phyloP scores from a whole-genome alignment of 2,888 invertebrate species.

The Coenonympha glycerion region DNA sequence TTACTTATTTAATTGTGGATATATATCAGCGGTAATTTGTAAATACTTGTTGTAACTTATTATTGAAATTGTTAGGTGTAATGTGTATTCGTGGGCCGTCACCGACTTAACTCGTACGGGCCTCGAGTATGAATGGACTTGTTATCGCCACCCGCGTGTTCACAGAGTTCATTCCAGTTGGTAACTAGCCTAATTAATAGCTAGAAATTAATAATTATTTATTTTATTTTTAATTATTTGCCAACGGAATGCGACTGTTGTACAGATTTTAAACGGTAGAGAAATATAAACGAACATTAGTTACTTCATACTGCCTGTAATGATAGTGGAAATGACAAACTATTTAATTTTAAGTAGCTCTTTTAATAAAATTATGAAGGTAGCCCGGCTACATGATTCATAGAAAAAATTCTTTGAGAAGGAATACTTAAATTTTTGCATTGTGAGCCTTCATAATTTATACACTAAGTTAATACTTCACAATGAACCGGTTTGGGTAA shows the following conservation, averaged over 20 bases:
- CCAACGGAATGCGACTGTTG: constrained; percentile 74
- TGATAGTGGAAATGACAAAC: constrained; percentile 7
- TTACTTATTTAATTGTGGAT: constrained; percentile 66
- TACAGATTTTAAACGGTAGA: constrained; percentile 66
- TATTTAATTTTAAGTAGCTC: constrained; percentile 12
- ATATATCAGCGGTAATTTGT: constrained; percentile 63
- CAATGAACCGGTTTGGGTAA: not conserved
- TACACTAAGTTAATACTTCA: not conserved
- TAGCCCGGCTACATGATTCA: constrained; percentile 31
- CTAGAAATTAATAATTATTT: constrained; percentile 70
- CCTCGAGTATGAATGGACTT: constrained; percentile 66
- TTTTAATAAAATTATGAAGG: constrained; percentile 23
- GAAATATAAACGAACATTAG: constrained; percentile 32
- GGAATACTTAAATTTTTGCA: not conserved
- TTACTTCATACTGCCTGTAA: constrained; percentile 20
- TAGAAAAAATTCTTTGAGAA: constrained; percentile 2
- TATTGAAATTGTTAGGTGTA: constrained; percentile 67
- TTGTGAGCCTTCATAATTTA: constrained; percentile 4
- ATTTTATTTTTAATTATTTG: constrained; percentile 67
- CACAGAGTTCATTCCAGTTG: constrained; percentile 71
- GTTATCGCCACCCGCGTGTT: constrained; percentile 75
- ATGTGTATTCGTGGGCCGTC: constrained; percentile 51
- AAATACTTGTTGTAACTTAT: constrained; percentile 73
- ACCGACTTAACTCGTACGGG: constrained; percentile 46
- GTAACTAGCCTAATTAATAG: constrained; percentile 73